These are phyloP conservation scores for Chrysogorgia sp. DNA, from an alignment of 92 coral and sea anemone genomes.

Conservation along the genomic window DNA sequence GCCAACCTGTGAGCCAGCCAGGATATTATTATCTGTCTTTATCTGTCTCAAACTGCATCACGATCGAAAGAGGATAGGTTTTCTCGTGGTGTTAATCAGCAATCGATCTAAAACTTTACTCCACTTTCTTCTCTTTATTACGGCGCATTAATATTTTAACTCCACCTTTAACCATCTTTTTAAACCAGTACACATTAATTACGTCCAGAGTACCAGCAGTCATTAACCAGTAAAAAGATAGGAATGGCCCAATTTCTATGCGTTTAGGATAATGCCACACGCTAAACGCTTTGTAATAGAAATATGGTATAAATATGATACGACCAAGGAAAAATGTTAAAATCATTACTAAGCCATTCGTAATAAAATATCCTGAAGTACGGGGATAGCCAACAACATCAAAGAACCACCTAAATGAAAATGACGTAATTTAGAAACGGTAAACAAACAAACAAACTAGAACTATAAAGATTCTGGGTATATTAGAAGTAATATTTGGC, in stretches of 20 bases:
- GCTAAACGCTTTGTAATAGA: conserved; percentile 76
- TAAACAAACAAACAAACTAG: too few species aligned
- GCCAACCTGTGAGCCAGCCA: too few species aligned
- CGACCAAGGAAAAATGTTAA: conserved; percentile 81
- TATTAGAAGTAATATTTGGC: too few species aligned
- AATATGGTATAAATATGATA: conserved; percentile 75
- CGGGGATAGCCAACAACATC: conserved; percentile 70
- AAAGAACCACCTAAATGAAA: conserved; percentile 79
- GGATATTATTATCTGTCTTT: too few species aligned
- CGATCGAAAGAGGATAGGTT: too few species aligned
- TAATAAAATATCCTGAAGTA: conserved; percentile 65
- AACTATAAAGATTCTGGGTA: too few species aligned
- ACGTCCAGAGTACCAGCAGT: conserved; percentile 73
- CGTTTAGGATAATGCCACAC: conserved; percentile 71
- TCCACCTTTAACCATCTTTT: conserved; percentile 81
- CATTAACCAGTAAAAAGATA: conserved; percentile 65
- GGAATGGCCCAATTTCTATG: conserved; percentile 55
- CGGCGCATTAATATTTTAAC: conserved; percentile 51
- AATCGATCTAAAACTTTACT: background rate
- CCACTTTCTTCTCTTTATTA: conserved; percentile 38
- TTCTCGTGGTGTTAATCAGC: too few species aligned
- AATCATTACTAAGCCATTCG: conserved; percentile 80
- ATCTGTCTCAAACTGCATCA: too few species aligned
- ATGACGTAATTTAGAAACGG: background rate
- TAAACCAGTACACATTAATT: conserved; percentile 84